Conservation (phyloP, 2,797 vertebrate genomes). For the Lepilemur ruficaudatus region DNA sequence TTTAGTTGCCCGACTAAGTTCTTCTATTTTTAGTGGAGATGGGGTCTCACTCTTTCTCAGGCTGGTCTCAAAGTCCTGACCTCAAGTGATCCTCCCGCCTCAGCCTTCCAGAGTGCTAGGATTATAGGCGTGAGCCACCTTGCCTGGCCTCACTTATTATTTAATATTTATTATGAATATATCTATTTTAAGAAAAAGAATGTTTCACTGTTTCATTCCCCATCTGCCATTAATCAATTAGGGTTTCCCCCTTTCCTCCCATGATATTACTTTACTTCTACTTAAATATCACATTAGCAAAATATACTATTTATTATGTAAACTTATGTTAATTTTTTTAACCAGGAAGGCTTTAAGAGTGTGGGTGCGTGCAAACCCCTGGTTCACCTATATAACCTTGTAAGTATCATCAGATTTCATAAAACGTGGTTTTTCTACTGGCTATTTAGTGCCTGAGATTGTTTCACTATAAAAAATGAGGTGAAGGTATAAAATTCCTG, state of each 20-base stretch:
- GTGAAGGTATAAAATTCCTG: background rate
- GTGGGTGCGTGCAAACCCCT: conserved; percentile 63
- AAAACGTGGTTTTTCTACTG: background rate
- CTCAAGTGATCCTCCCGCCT: too few species aligned
- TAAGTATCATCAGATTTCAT: conserved; percentile 68
- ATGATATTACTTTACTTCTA: background rate
- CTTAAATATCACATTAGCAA: background rate
- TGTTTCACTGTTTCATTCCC: background rate
- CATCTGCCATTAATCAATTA: background rate
- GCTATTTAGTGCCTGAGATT: background rate
- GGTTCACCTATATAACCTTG: conserved; percentile 71
- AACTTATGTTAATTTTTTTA: conserved; percentile 24
- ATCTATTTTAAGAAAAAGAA: background rate
- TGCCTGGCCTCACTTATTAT: background rate
- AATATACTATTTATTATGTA: background rate
- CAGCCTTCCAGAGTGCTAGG: too few species aligned
- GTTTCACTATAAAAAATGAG: conserved; percentile 6
- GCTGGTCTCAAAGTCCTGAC: too few species aligned
- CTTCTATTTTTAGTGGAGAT: too few species aligned
- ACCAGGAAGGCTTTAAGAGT: conserved; percentile 42
- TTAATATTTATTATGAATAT: background rate
- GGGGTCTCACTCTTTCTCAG: too few species aligned
- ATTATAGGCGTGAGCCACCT: too few species aligned
- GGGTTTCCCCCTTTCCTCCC: background rate
- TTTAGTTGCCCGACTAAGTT: too few species aligned